Percentiles rank a stretch among this genome's conserved stretches.
These are phyloP conservation scores for Cybosia mesomella DNA, from an alignment of 2,888 invertebrate genomes.

Conservation along the genomic window DNA sequence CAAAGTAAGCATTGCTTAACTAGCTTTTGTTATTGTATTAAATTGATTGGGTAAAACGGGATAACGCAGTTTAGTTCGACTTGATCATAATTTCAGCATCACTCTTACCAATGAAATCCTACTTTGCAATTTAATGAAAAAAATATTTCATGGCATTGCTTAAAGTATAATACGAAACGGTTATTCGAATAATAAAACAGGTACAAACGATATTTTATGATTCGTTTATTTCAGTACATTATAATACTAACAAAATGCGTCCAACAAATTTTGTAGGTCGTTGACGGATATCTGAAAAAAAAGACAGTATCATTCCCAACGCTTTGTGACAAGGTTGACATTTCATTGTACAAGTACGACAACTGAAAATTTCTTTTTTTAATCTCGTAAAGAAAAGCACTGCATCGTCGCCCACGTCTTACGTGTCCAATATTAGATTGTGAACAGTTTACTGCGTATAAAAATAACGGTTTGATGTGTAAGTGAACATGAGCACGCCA, in stretches of 20 bases:
- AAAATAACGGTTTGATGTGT: conserved; percentile 53
- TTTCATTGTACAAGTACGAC: conserved; percentile 31
- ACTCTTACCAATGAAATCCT: no score
- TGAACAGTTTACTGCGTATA: conserved; percentile 53
- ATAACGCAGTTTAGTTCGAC: no score
- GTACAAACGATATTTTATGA: conserved; percentile 16
- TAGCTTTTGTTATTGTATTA: no score
- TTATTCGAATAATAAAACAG: not conserved
- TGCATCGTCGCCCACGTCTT: conserved; percentile 64
- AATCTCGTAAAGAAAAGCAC: conserved; percentile 61
- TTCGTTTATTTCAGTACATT: conserved; percentile 30
- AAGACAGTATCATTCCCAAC: conserved; percentile 16
- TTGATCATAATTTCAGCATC: no score
- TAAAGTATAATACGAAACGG: not conserved
- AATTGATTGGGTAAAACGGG: no score
- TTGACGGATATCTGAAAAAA: conserved; percentile 15
- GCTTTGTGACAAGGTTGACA: conserved; percentile 34
- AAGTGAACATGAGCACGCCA: conserved; percentile 32
- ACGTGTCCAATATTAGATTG: conserved; percentile 59
- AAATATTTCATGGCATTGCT: no score
- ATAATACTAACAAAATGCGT: conserved; percentile 28
- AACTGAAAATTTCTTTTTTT: conserved; percentile 52
- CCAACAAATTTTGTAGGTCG: conserved; percentile 41
- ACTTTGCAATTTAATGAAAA: not conserved
- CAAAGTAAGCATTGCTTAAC: no score